Evolutionary conservation across 2,797 vertebrate genomes (phyloP), one percentile per base, ranked within the genome.

Genomic region (Phrynocephalus vlangalii): DNA sequence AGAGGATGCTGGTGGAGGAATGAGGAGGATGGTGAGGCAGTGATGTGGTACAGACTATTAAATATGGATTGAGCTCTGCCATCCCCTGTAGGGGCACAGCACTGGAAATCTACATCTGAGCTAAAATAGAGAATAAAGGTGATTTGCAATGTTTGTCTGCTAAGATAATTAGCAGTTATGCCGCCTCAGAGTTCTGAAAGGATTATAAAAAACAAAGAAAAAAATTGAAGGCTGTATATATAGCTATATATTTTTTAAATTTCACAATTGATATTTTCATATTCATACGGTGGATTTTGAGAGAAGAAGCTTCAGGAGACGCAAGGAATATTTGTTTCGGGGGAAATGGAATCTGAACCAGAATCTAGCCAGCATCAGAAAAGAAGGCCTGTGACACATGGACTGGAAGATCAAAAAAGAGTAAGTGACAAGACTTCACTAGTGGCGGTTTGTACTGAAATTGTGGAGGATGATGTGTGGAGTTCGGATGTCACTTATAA

Each of bases 361-460:
- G 98, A 99, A 95, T 96, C 96, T 28, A 97, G 97, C 94, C 97
- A 97, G 94, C 97, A 98, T 88, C 97, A 97, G 94, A 98, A 97
- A 95, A 98, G 97, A 95, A 99, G 98, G 94, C 96, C 97, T 33
- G 97, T 98, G 93, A 96, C 97, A 93, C 99, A 99, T 70, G 98
- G 98, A 91, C 95, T 99, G 97, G 99, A 99, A 95, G 99, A 99
- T 96, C 99, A 99, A 96, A 99, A 99, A 96, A 97, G 97, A 97
- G 99, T 99, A 96, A 98, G 98, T 97, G 80, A 75, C 70, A 83
- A 89, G 91, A 82, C 91, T 90, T 91, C 28, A 52, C 86, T 8
- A 15, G 66, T 76, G 88, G 80, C 85, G 71, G 44, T 79, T 90
- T 83, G 77, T 82, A 87, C 79, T 91, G 84, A 88, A 93, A 91